Base-by-base conservation (phyloP, 2,113 vertebrate species). In the Corythoichthys intestinalis region DNA sequence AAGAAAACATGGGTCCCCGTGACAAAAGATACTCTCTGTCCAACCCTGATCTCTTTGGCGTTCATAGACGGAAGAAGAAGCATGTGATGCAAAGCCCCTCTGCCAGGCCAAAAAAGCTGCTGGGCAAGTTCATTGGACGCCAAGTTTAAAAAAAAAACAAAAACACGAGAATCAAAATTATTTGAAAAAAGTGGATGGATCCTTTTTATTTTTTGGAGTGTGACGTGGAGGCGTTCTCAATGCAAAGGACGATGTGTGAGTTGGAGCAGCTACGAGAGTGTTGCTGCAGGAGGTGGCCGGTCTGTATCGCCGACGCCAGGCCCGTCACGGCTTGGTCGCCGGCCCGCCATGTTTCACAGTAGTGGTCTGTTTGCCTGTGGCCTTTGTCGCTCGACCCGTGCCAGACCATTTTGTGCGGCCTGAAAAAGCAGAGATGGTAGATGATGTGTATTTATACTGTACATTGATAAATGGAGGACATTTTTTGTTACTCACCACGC, bases 351-450 rank as follows among this genome's bases (percentile, higher is more conserved):
- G 97, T 93, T 91, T 98, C 96, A 0, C 97, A 99, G 93, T 98
- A 99, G 87, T 93, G 96, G 82, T 98, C 94, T 0, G 90, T 93
- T 83, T 98, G 90, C 62, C 91, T 80, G 71, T 91, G 91, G 72
- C 92, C 92, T 76, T 86, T 86, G 59, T 72, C 71, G 77, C 92
- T 95, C 0, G 97, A 98, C 67, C 97, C 96, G 0, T 99, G 96
- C 97, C 97, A 99, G 66, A 99, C 61, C 8, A 91, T 95, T 85
- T 98, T 99, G 86, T 96, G 94, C 0, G 94, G 95, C 96, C 97
- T 98, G 81, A 5, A 69, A 67, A 83, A 87, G 37, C 54, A 35
- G 28, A 83, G 48, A 57, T 46, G 52, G 28, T 35, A 28, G 34
- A 11, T 5, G 17, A 4, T 17, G 11, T 11, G 4, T 48, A 7